Conservation (phyloP, 2,888 invertebrate genomes). For the Pristionchus arcanus region DNA sequence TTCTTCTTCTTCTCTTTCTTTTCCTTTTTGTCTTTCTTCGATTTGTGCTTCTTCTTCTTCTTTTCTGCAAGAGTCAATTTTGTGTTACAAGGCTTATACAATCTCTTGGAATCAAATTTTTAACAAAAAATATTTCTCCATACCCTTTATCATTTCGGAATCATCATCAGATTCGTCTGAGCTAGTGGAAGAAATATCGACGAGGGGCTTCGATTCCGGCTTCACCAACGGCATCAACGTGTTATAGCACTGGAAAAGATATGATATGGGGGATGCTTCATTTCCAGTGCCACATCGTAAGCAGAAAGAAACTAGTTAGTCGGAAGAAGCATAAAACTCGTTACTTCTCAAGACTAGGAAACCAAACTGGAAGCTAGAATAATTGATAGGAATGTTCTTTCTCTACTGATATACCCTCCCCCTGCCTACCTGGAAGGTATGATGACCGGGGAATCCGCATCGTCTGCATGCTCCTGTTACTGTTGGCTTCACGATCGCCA, state of each 20-base stretch:
- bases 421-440: slow-evolving; percentile 79
- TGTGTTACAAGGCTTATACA: neutral
- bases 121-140: neutral
- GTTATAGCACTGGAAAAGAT: slow-evolving; percentile 47
- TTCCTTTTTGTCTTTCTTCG: slow-evolving; percentile 29
- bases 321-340: neutral
- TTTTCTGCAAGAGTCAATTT: neutral
- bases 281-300: neutral
- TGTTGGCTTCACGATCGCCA: slow-evolving; percentile 62
- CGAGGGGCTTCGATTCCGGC: slow-evolving; percentile 55
- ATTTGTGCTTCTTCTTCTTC: slow-evolving; percentile 38
- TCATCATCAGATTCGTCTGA: slow-evolving; percentile 80
- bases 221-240: slow-evolving; percentile 24
- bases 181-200: slow-evolving; percentile 81
- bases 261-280: neutral
- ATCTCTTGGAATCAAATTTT: neutral
- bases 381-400: neutral
- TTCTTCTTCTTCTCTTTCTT: slow-evolving; percentile 44
- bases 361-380: neutral
- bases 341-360: neutral
- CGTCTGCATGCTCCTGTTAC: slow-evolving; percentile 75
- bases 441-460: slow-evolving; percentile 80
- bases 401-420: too few species aligned
- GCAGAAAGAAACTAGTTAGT: neutral
- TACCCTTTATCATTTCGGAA: slow-evolving; percentile 47